Conservation (phyloP, 2,113 vertebrate genomes). For the Heterocephalus glaber region DNA sequence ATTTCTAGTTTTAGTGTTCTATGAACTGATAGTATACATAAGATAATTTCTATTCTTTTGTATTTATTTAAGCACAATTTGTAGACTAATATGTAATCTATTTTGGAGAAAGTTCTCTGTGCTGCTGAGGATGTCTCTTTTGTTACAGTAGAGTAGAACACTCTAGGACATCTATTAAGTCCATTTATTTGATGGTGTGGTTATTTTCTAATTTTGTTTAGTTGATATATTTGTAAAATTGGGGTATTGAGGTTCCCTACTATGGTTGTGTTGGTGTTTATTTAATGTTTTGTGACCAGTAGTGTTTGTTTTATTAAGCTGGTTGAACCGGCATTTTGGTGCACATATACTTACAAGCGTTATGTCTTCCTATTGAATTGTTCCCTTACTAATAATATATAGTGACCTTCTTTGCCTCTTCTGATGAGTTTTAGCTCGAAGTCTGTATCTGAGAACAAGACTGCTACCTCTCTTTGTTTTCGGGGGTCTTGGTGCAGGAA, state of each 20-base stretch:
- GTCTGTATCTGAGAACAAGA: background rate
- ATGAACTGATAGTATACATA: background rate
- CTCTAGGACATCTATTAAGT: background rate
- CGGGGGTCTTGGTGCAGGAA: background rate
- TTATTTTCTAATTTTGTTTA: background rate
- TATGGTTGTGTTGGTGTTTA: background rate
- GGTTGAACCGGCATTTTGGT: background rate
- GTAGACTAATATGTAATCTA: too few relatives aligned
- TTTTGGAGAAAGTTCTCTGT: background rate
- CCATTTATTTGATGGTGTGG: background rate
- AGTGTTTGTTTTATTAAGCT: background rate
- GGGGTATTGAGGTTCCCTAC: background rate
- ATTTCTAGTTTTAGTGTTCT: background rate
- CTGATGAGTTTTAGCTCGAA: background rate
- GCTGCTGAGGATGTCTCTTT: background rate
- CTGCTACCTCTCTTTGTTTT: background rate
- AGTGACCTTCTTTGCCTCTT: background rate
- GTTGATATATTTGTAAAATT: background rate
- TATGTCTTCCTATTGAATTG: background rate
- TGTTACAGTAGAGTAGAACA: background rate
- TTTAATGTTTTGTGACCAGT: background rate
- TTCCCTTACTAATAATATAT: background rate
- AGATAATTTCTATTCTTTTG: background rate
- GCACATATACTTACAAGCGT: background rate
- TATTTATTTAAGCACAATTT: background rate